A percentile compares a stretch with the other conserved stretches of the same genome.
Conservation (phyloP, 2,113 vertebrate genomes). For the Cavia porcellus region DNA sequence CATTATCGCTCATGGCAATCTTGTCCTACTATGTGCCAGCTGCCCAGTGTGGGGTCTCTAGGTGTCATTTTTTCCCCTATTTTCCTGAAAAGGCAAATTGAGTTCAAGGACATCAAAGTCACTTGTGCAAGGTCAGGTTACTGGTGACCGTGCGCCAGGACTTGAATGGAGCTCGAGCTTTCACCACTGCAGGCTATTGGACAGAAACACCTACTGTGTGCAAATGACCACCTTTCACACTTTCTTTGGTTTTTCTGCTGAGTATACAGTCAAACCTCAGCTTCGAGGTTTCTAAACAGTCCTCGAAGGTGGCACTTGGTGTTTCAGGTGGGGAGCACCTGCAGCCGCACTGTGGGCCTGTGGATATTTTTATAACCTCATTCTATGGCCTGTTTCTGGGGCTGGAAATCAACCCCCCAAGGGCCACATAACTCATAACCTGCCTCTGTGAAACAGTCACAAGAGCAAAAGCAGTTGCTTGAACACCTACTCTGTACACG, state of each 20-base stretch:
- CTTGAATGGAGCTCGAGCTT: not conserved
- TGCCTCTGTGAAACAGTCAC: not conserved
- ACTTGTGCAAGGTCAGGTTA: not conserved
- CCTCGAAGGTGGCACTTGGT: not conserved
- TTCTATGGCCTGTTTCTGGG: not conserved
- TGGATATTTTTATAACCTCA: not conserved
- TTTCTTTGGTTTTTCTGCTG: not conserved
- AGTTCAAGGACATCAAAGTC: not conserved
- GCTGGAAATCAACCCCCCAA: not conserved
- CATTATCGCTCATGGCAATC: rapidly evolving
- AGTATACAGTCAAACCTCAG: not conserved
- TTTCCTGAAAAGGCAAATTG: not conserved
- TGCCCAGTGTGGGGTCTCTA: not conserved
- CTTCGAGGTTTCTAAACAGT: not conserved
- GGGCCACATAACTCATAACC: not conserved
- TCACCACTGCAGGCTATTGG: rapidly evolving
- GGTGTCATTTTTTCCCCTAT: not conserved
- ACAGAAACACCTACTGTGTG: not conserved
- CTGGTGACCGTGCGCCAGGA: not conserved
- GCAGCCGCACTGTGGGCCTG: not conserved
- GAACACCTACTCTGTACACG: not conserved
- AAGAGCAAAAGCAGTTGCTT: not conserved
- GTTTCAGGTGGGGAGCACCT: not conserved
- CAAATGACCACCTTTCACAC: not conserved
- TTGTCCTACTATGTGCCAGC: not conserved